These are phyloP conservation scores for Apodemia hepburni DNA, from an alignment of 2,888 invertebrate species.

Conservation along the genomic window DNA sequence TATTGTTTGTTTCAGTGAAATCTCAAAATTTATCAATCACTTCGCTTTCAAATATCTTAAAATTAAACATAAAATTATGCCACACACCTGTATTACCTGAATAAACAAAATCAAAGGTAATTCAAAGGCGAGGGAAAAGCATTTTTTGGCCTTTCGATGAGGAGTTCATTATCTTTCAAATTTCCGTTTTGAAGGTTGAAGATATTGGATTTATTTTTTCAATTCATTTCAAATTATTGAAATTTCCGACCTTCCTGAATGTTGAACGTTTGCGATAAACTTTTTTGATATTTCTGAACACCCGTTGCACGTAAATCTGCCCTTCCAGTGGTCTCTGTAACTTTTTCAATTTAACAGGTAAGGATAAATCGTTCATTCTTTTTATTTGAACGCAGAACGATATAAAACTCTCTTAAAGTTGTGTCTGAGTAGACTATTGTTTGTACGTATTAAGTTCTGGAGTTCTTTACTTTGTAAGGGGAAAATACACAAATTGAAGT, in stretches of 20 bases:
- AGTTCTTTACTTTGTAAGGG: slow-evolving; percentile 9
- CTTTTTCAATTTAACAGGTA: slow-evolving; percentile 80
- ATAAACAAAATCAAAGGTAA: slow-evolving; percentile 12
- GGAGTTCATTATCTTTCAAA: slow-evolving; percentile 31
- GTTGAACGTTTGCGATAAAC: slow-evolving; percentile 60
- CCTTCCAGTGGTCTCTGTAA: slow-evolving; percentile 71
- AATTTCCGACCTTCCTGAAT: slow-evolving; percentile 41
- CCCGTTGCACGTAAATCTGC: slow-evolving; percentile 74
- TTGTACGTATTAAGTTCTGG: slow-evolving; percentile 25
- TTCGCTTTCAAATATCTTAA: not conserved
- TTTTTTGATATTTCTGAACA: slow-evolving; percentile 77
- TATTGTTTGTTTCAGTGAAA: not conserved
- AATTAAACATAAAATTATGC: not conserved
- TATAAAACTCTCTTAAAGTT: slow-evolving; percentile 70
- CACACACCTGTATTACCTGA: not conserved
- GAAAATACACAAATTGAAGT: slow-evolving; percentile 13
- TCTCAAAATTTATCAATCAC: not conserved
- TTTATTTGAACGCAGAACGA: slow-evolving; percentile 77
- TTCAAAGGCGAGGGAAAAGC: slow-evolving; percentile 1
- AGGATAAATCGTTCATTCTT: slow-evolving; percentile 78
- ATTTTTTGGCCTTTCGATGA: slow-evolving; percentile 18
- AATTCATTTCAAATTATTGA: slow-evolving; percentile 62
- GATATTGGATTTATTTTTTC: slow-evolving; percentile 39
- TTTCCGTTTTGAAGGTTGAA: slow-evolving; percentile 26
- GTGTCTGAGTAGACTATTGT: slow-evolving; percentile 37